Conservation (phyloP, 2,797 vertebrate species). For the Enteromius viviparus region DNA sequence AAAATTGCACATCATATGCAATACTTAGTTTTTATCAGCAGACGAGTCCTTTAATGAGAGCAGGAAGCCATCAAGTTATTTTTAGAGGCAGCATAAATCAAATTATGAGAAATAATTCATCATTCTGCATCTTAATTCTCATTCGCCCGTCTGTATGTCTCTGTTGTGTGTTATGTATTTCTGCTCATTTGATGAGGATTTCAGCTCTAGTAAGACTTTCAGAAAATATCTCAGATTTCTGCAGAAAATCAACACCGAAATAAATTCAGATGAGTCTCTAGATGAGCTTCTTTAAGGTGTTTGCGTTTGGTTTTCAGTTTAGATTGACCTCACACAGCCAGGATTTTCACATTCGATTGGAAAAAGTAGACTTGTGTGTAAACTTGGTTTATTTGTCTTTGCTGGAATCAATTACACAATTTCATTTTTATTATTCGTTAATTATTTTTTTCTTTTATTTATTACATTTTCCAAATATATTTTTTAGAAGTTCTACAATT, state of each 20-base stretch:
- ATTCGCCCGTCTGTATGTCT: neutral
- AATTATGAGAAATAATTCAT: conserved; percentile 48
- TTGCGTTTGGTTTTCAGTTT: neutral
- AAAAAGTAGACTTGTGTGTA: neutral
- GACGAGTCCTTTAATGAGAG: conserved; percentile 57
- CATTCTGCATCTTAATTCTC: conserved; percentile 24
- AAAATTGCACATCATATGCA: conserved; percentile 60
- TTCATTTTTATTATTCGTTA: neutral
- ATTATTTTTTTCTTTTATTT: neutral
- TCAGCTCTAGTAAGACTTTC: neutral
- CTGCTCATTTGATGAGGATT: conserved; percentile 8
- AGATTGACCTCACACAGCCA: neutral
- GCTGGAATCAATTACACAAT: neutral
- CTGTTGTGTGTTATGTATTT: neutral
- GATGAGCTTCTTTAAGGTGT: neutral
- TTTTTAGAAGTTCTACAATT: neutral
- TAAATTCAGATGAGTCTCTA: neutral
- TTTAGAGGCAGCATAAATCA: conserved; percentile 57
- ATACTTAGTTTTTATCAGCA: conserved; percentile 57
- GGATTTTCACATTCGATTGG: neutral
- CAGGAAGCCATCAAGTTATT: conserved; percentile 53
- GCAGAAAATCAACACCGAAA: no score
- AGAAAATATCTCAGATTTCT: neutral
- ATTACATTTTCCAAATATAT: neutral
- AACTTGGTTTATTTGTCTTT: neutral